Conservation (phyloP, 2,888 invertebrate species). For the Galerucella nymphaeae region DNA sequence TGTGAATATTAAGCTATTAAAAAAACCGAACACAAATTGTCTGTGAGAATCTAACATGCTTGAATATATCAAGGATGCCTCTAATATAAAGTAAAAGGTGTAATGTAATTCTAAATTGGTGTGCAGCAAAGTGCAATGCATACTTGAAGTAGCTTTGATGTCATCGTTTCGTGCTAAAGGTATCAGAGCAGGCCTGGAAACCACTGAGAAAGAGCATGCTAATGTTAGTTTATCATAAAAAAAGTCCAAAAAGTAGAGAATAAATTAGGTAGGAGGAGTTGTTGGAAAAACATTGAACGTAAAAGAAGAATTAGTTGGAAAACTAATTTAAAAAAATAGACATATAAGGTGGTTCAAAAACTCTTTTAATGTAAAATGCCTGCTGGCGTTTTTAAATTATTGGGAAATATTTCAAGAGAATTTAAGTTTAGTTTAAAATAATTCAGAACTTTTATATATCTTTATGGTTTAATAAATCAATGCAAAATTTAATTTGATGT, state of each 20-base stretch:
- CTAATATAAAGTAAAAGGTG: not conserved
- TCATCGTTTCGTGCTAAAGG: slow-evolving; percentile 58
- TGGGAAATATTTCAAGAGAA: not conserved
- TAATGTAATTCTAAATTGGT: slow-evolving; percentile 24
- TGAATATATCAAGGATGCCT: not conserved
- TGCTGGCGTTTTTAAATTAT: not conserved
- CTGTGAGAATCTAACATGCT: not conserved
- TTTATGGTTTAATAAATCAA: no score
- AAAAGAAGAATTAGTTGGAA: not conserved
- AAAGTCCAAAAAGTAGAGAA: slow-evolving; percentile 28
- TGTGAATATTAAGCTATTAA: no score
- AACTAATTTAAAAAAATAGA: not conserved
- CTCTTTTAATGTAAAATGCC: not conserved
- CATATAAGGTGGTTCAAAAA: not conserved
- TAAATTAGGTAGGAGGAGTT: slow-evolving; percentile 6
- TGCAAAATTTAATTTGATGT: no score
- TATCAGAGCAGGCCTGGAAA: slow-evolving; percentile 57
- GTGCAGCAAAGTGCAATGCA: slow-evolving; percentile 49
- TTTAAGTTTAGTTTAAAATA: no score
- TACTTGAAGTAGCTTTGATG: slow-evolving; percentile 64
- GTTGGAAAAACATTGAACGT: not conserved
- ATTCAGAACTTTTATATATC: no score
- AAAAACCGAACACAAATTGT: not conserved
- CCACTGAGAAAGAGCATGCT: slow-evolving; percentile 31
- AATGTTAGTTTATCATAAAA: slow-evolving; percentile 18